Conservation (phyloP, 2,797 vertebrate species). For the Periparus ater region DNA sequence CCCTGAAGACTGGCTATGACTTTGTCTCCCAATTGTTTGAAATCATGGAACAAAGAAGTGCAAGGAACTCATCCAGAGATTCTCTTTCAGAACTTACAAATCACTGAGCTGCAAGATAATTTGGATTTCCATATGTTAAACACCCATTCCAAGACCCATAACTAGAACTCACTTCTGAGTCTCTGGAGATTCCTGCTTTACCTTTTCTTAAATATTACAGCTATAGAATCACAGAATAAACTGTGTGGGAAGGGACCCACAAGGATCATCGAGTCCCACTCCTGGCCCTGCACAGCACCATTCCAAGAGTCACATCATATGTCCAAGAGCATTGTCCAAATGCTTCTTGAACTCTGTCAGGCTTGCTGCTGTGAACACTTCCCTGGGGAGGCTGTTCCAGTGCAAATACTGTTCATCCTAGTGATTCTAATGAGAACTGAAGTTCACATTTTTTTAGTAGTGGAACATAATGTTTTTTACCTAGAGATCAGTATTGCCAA, state of each 20-base stretch:
- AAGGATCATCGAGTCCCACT: not conserved
- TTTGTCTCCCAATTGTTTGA: not conserved
- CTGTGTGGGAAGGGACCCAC: not conserved
- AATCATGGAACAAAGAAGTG: not conserved
- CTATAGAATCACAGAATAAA: not conserved
- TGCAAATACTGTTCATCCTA: not conserved
- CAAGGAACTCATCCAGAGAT: not conserved
- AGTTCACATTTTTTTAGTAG: not conserved
- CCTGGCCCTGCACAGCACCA: not conserved
- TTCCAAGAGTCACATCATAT: not conserved
- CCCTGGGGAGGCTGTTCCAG: not conserved
- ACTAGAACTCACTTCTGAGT: not conserved
- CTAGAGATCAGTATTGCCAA: not conserved
- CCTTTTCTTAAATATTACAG: not conserved
- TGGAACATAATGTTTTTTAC: not conserved
- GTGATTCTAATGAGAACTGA: slow-evolving; percentile 10
- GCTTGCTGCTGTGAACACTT: not conserved
- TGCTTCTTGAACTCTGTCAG: not conserved
- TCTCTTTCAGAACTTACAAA: not conserved
- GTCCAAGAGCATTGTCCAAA: not conserved
- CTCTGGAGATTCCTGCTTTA: not conserved
- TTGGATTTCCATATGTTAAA: not conserved
- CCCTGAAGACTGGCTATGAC: not conserved
- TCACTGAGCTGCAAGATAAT: not conserved
- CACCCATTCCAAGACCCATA: not conserved